These are phyloP conservation scores for Cromileptes altivelis DNA, from an alignment of 2,113 vertebrate genomes.

Conservation along the genomic window DNA sequence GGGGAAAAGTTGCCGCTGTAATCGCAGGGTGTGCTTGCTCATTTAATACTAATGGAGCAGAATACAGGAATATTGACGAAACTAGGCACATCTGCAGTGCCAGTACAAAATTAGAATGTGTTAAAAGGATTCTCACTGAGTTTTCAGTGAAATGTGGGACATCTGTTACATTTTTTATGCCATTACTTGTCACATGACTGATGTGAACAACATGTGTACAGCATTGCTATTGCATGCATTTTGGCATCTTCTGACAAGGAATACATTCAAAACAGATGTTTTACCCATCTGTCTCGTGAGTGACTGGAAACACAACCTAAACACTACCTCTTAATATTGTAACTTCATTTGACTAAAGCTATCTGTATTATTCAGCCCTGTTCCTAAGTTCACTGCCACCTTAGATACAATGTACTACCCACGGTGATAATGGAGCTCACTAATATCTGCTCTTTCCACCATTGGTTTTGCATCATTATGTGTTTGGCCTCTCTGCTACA, in stretches of 20 bases:
- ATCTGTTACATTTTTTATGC: not conserved
- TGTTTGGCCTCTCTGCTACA: not conserved
- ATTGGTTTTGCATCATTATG: not conserved
- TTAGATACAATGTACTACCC: not conserved
- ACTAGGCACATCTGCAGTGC: not conserved
- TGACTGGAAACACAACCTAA: not conserved
- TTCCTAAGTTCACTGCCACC: not conserved
- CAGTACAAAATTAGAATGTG: not conserved
- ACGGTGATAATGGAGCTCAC: not conserved
- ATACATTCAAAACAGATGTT: conserved; percentile 23
- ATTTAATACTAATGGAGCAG: not conserved
- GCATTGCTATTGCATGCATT: not conserved
- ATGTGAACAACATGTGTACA: not conserved
- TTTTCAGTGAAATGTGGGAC: not conserved
- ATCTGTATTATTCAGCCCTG: too few species aligned
- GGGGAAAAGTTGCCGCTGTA: not conserved
- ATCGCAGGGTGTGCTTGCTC: not conserved
- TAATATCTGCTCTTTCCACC: not conserved
- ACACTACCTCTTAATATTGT: not conserved
- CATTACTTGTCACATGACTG: not conserved
- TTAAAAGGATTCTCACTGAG: not conserved
- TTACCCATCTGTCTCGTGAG: conserved; percentile 6
- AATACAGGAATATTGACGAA: not conserved
- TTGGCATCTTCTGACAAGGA: not conserved
- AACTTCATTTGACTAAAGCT: too few species aligned